Base-by-base conservation (phyloP, 2,888 invertebrate species). In the Sicus ferrugineus region DNA sequence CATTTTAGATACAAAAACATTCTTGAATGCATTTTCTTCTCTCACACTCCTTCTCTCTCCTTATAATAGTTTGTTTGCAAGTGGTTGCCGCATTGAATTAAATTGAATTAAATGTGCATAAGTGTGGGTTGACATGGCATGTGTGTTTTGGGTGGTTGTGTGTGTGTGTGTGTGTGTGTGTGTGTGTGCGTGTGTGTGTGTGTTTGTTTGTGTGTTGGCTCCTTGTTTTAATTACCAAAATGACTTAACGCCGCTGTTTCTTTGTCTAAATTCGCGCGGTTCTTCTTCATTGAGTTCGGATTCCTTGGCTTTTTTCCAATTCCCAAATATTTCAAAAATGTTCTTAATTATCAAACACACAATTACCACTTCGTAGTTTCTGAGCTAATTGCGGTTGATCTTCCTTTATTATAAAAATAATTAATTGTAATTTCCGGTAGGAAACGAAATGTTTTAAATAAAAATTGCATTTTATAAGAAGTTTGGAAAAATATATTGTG, bases 221-320 rank as follows among this genome's bases (percentile, higher is more conserved):
- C 50, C 21, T 50, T 50, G 50, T 50, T 50, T 50, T 50, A 50
- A 50, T 50, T 50, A 50, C 19, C 21, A 50, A 50, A 50, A 50
- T 50, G 48, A 67, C 59, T 58, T 48, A 30, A 42, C 56, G 23
- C 21, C 48, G 34, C n/a, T 11, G 21, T 61, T 23, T 2, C 2
- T 38, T 23, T 21, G 38, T 50, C 19, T 11, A 1, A 21, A 2
- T 58, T 58, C 58, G 58, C 52, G 56, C 26, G 30, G 21, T 50
- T 50, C 19, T 21, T 50, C 19, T 23, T 34, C 52, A 52, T 54
- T 61, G 5, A 31, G 16, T 31, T 31, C 7, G 11, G n/a, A 16
- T 30, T 58, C 19, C 31, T 31, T 19, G 50, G 50, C 50, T 2
- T 23, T 5, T 23, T 5, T 19, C 50, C 50, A 50, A 50, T 50